Evolutionary conservation across 2,888 invertebrate species (phyloP).

Genomic region (Geophilus truncorum): DNA sequence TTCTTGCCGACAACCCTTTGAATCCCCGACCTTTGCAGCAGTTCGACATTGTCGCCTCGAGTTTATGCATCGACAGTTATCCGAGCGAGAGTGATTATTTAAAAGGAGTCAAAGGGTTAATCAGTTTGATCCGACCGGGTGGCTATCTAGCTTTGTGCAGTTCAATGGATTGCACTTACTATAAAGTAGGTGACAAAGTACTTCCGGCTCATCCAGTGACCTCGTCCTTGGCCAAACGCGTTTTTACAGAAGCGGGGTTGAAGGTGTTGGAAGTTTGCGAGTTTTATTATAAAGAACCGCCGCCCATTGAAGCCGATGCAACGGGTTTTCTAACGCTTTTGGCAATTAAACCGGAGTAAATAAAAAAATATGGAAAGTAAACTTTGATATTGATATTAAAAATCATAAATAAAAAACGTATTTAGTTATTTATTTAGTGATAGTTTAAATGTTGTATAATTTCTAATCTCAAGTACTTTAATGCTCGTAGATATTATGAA

Average conservation of each 20-base stretch:
- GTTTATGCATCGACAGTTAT: not conserved
- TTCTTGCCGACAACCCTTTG: not conserved
- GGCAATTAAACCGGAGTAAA: not conserved
- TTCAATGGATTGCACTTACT: not conserved
- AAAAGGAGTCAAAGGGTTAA: not conserved
- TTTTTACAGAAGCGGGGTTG: not conserved
- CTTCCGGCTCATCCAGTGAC: not conserved
- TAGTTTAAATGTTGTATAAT: no score
- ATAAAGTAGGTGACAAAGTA: not conserved
- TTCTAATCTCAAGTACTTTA: no score
- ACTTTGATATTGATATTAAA: no score
- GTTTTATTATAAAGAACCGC: not conserved
- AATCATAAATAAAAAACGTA: not conserved
- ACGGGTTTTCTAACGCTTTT: not conserved
- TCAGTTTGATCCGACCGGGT: not conserved
- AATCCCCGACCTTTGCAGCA: not conserved
- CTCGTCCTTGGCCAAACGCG: not conserved
- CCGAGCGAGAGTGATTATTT: not conserved
- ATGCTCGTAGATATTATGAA: no score
- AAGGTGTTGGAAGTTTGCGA: not conserved
- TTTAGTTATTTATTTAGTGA: no score
- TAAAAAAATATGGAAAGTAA: no score
- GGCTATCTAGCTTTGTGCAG: not conserved
- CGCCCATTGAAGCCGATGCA: not conserved
- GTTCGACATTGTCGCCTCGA: not conserved